These are phyloP conservation scores for Falco berigora DNA, from an alignment of 2,797 vertebrate genomes.

Conservation along the genomic window DNA sequence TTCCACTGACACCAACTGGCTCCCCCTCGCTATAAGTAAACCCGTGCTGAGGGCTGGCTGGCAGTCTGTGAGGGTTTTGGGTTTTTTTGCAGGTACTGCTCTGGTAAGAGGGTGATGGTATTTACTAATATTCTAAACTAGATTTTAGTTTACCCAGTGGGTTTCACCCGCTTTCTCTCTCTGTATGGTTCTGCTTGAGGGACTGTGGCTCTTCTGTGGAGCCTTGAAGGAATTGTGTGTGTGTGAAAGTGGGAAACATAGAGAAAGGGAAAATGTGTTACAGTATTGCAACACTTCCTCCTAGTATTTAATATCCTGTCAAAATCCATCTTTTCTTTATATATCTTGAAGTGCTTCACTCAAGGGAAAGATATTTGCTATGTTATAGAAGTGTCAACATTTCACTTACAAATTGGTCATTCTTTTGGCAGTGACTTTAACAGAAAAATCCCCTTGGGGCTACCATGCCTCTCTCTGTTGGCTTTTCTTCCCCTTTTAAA, in stretches of 20 bases:
- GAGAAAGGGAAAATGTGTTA: background rate
- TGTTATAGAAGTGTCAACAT: slow-evolving; percentile 44
- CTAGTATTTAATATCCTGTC: background rate
- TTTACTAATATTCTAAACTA: background rate
- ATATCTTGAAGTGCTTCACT: background rate
- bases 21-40: background rate
- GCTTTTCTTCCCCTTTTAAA: background rate
- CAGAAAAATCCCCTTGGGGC: slow-evolving; percentile 34
- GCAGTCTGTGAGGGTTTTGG: background rate
- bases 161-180: background rate
- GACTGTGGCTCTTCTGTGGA: background rate
- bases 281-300: background rate
- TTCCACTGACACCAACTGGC: background rate
- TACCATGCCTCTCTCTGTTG: background rate
- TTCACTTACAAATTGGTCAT: slow-evolving; percentile 52
- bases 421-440: slow-evolving; percentile 50
- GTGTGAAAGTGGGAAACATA: background rate
- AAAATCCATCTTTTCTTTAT: background rate
- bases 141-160: background rate
- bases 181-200: background rate
- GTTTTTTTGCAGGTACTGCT: background rate
- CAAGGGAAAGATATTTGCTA: slow-evolving; percentile 6
- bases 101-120: background rate
- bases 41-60: background rate
- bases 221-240: background rate